These are phyloP conservation scores for Plagiodera versicolora DNA, from an alignment of 2,888 invertebrate species.

Conservation along the genomic window DNA sequence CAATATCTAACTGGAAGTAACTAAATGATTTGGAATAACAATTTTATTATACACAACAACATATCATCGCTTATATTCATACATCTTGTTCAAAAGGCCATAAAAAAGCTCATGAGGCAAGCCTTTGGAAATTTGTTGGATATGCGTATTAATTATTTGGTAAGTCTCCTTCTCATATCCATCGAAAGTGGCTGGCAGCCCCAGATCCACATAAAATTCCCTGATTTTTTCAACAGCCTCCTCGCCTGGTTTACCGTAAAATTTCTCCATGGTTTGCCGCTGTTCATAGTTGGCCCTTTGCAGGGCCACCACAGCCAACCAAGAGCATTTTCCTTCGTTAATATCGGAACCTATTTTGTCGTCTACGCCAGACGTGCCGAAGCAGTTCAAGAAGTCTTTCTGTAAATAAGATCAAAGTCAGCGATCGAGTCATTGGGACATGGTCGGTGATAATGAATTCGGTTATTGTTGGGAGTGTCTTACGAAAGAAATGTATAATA, in stretches of 20 bases:
- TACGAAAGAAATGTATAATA: too few relatives aligned
- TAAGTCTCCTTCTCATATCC: conserved; percentile 82
- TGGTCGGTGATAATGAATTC: too few relatives aligned
- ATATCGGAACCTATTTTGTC: conserved; percentile 94
- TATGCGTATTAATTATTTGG: conserved; percentile 78
- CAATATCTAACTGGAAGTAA: too few relatives aligned
- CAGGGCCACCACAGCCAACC: conserved; percentile 89
- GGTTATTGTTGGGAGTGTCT: too few relatives aligned
- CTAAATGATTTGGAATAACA: neutral
- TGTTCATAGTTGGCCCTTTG: conserved; percentile 75
- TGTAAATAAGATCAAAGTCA: conserved; percentile 49
- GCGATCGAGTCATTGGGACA: too few relatives aligned
- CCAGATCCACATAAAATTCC: conserved; percentile 75
- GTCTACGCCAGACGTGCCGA: conserved; percentile 79
- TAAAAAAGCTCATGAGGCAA: conserved; percentile 81
- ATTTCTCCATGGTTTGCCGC: conserved; percentile 70
- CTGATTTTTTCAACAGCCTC: conserved; percentile 71
- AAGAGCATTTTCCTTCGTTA: conserved; percentile 93
- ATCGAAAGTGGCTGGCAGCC: conserved; percentile 74
- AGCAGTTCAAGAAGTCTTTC: conserved; percentile 91
- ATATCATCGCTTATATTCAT: conserved; percentile 55
- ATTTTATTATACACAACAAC: neutral
- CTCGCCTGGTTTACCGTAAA: conserved; percentile 72
- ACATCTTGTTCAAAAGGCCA: conserved; percentile 79
- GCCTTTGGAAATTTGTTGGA: conserved; percentile 80